Conservation (phyloP, 1,140 invertebrate species). For the Neoseiulus cucumeris region DNA sequence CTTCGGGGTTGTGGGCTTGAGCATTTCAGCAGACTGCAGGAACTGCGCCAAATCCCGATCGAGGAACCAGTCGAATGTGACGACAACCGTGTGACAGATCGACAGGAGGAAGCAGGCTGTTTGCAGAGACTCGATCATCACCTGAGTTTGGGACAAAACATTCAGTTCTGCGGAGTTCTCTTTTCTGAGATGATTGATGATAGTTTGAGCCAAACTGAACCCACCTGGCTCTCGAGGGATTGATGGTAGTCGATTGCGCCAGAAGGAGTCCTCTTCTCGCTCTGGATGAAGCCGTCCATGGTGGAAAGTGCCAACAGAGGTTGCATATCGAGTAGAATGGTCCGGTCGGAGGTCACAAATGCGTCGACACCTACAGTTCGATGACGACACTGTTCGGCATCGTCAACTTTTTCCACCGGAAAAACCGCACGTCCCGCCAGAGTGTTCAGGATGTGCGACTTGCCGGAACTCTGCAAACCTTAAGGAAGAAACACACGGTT, state of each 20-base stretch:
- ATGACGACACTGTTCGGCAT: background rate
- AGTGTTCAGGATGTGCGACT: background rate
- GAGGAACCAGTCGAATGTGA: background rate
- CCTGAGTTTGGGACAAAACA: background rate
- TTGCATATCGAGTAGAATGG: background rate
- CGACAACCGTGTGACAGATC: background rate
- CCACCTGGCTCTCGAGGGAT: background rate
- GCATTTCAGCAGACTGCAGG: slow-evolving; percentile 3
- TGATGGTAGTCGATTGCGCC: slow-evolving; percentile 5
- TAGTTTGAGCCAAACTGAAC: too few relatives aligned
- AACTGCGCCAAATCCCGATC: slow-evolving; percentile 1
- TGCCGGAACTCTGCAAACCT: background rate
- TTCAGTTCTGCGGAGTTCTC: too few relatives aligned
- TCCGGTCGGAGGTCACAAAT: slow-evolving; percentile 6
- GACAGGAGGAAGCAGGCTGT: background rate
- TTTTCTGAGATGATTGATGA: too few relatives aligned
- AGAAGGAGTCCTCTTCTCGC: background rate
- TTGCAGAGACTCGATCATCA: slow-evolving; percentile 6
- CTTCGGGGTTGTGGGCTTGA: background rate
- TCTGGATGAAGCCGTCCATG: background rate
- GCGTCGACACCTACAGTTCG: background rate
- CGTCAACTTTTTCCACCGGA: background rate
- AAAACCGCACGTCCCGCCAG: background rate
- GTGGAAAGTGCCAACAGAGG: background rate
- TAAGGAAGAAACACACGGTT: too few relatives aligned